These are phyloP conservation scores for Hypomecis atomaria DNA, from an alignment of 2,888 invertebrate species.

Conservation along the genomic window DNA sequence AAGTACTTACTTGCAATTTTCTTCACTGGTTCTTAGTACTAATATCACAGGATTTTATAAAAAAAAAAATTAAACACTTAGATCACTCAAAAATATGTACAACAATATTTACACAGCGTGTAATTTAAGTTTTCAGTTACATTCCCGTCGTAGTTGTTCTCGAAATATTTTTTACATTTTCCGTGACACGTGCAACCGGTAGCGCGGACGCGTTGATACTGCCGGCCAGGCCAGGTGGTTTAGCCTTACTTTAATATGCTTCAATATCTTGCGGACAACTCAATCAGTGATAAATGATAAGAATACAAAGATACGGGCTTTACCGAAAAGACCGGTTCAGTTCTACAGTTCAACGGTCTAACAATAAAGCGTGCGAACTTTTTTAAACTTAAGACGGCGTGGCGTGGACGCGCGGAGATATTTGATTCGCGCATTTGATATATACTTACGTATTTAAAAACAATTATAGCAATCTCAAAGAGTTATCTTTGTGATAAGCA, in stretches of 20 bases:
- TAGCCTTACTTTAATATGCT: constrained; percentile 57
- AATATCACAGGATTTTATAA: constrained; percentile 80
- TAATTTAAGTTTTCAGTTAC: constrained; percentile 48
- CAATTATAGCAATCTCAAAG: no score
- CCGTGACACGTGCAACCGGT: constrained; percentile 51
- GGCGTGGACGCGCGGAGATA: no score
- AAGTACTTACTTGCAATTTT: constrained; percentile 70
- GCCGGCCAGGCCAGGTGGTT: constrained; percentile 58
- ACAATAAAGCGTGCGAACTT: constrained; percentile 30
- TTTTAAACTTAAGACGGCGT: constrained; percentile 4
- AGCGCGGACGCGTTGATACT: constrained; percentile 60
- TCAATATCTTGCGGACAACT: constrained; percentile 68
- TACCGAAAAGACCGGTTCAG: constrained; percentile 32
- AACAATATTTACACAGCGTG: constrained; percentile 61
- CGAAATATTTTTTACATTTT: constrained; percentile 56
- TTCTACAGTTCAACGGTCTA: constrained; percentile 25
- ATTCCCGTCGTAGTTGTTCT: constrained; percentile 43
- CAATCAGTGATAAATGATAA: constrained; percentile 71
- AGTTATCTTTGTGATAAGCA: no score
- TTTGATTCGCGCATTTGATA: no score
- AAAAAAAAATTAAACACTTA: constrained; percentile 56
- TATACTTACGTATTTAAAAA: no score
- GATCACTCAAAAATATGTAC: constrained; percentile 54
- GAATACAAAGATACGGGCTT: constrained; percentile 49
- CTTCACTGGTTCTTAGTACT: constrained; percentile 64